Base-by-base conservation (phyloP, 2,797 vertebrate genomes). In the Hydrocynus forskahlii region DNA sequence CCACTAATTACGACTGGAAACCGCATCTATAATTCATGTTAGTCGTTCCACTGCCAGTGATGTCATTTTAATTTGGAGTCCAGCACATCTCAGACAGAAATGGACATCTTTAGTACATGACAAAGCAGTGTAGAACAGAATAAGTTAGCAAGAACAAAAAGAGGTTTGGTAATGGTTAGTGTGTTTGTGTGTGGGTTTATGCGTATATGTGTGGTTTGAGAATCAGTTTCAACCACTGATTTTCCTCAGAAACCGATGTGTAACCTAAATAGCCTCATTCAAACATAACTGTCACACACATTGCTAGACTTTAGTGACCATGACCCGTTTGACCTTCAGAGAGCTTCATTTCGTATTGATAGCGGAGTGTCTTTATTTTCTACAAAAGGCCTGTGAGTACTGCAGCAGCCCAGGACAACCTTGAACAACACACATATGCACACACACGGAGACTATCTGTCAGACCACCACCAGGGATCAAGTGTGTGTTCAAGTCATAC, bases 21-120 rank as follows among this genome's bases (percentile, higher is more conserved):
- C 29, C 25, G 72, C 67, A 86, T 88, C 70, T 82, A 88, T 88
- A 89, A 86, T 89, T 90, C 88, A 89, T 88, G 67, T 68, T 29
- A 45, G 45, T 75, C 78, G 57, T 74, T 84, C 78, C 79, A 63
- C 82, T 75, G 78, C 84, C 78, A 87, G 84, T 87, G 84, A 83
- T 83, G 82, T 77, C 75, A 80, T 86, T 83, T 79, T 83, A 84
- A 85, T 84, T 86, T 69, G 17, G 75, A 72, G 66, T 82, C 66
- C 52, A 23, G 66, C 55, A 67, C 55, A 67, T 67, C 72, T 77
- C 48, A 55, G 45, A 68, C 69, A 55, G 64, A 82, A 74, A 75
- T 62, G 57, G 62, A 78, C 35, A 76, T 75, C 79, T 76, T 84
- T 59, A 23, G 60, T 74, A 67, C 38, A 68, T 14, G 35, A 57